phyloP scores from a whole-genome alignment of 1,140 invertebrate species.

The Trachelipus rathkii region DNA sequence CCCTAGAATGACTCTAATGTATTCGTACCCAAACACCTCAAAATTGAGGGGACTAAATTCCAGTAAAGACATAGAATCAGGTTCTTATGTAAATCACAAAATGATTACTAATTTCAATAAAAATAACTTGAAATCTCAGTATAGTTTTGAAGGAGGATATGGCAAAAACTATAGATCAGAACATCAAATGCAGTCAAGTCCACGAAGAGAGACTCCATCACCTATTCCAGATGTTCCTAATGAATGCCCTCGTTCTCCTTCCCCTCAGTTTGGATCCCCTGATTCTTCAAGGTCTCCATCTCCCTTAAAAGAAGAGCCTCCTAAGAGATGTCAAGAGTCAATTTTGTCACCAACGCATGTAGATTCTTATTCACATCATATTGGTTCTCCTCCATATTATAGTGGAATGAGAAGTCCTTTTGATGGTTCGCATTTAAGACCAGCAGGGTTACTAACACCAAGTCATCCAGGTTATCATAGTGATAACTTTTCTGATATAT shows the following conservation, averaged over 20 bases:
- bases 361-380: no score
- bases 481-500: slow-evolving; percentile 27
- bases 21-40: background rate
- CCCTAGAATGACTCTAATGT: background rate
- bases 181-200: background rate
- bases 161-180: background rate
- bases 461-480: background rate
- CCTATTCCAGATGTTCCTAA: slow-evolving; percentile 38
- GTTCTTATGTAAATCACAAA: background rate
- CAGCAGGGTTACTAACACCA: background rate
- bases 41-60: background rate
- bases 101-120: background rate
- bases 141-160: background rate
- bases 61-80: background rate
- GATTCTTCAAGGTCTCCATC: slow-evolving; percentile 43
- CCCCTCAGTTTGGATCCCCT: slow-evolving; percentile 45
- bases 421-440: background rate
- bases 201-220: slow-evolving; percentile 37
- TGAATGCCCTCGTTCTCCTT: slow-evolving; percentile 44
- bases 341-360: no score
- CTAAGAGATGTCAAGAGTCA: slow-evolving; percentile 11
- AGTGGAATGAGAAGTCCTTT: background rate
- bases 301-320: slow-evolving; percentile 22
- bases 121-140: background rate
- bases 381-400: slow-evolving; percentile 17